Base-by-base conservation (phyloP, 2,888 invertebrate genomes). In the Chrysolina oricalcia region DNA sequence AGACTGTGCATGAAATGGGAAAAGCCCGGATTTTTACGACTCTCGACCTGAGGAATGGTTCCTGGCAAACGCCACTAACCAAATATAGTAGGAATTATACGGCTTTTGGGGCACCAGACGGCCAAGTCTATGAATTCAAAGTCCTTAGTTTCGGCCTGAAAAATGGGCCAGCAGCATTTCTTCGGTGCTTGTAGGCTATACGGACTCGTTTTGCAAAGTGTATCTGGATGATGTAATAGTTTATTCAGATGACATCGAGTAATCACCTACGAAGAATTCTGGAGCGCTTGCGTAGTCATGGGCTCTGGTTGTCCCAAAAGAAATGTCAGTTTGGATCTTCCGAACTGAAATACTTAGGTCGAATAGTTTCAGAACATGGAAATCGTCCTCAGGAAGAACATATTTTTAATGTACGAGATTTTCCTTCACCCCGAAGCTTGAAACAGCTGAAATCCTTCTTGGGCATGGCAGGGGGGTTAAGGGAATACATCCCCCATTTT, bases 211-310 rank as follows among this genome's bases (percentile, higher is more conserved):
- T 68, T 76, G 77, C 17, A 56, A 80, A 0, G 83, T 82, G 0
- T 86, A 85, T 8, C 35, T 35, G 0, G 35, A 35, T 8, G 35
- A 35, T 8, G 8, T 35, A 6, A 35, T 35, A 0, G 62, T 69
- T 85, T 8, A 85, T 85, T 35, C 84, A 86, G 68, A 82, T 86
- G 4, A 82, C 85, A 0, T 81, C 41, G 79, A 78, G 76, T 1
- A 17, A 17, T 11, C 80, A 82, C 56, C 70, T 83, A 0, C 46
- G 63, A 2, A 43, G 69, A 6, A 76, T 82, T 3, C 69, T 80
- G 19, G 80, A 82, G 23, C 53, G 81, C 0, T 56, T 83, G 1
- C 71, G 69, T 13, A 35, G 68, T 9, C 78, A 82, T 64, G 70
- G 74, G 2, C 72, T 82, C 0, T 41, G 65, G 3, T 23, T 50